Evolutionary conservation across 2,797 vertebrate species (phyloP).

Genomic region (Galaxias olidus): DNA sequence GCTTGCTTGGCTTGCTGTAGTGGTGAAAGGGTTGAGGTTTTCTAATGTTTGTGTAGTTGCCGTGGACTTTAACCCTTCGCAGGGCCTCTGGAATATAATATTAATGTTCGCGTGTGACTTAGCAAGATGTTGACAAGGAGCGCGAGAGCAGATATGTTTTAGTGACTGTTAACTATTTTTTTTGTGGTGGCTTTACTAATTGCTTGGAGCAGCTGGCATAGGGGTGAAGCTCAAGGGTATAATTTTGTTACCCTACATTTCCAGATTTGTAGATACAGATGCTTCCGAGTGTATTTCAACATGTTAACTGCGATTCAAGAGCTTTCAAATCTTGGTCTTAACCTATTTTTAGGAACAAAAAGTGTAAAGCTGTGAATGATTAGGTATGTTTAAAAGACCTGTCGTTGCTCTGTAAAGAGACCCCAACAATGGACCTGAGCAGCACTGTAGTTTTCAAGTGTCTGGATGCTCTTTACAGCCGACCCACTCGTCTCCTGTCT

Average conservation of each 20-base stretch:
- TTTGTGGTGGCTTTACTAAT: neutral
- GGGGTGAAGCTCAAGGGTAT: neutral
- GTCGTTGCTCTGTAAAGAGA: constrained; percentile 26
- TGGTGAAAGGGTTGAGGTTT: too few relatives aligned
- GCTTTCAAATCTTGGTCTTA: too few relatives aligned
- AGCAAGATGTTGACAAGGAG: neutral
- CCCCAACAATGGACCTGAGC: neutral
- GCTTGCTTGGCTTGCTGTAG: too few relatives aligned
- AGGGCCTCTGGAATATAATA: neutral
- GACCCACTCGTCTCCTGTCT: constrained; percentile 60
- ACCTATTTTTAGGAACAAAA: too few relatives aligned
- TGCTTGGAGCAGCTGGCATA: constrained; percentile 5
- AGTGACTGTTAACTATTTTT: constrained; percentile 15
- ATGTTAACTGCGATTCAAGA: too few relatives aligned
- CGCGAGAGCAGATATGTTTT: neutral
- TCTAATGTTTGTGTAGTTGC: too few relatives aligned
- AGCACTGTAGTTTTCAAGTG: constrained; percentile 33
- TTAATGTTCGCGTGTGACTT: neutral
- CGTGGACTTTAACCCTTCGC: too few relatives aligned
- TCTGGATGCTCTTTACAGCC: constrained; percentile 58
- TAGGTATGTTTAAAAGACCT: too few relatives aligned
- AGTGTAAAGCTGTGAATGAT: too few relatives aligned
- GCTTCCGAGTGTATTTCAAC: too few relatives aligned
- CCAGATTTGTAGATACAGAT: too few relatives aligned
- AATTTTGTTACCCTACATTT: too few relatives aligned